These are phyloP conservation scores for Sesia bembeciformis DNA, from an alignment of 2,888 invertebrate genomes.

Conservation along the genomic window DNA sequence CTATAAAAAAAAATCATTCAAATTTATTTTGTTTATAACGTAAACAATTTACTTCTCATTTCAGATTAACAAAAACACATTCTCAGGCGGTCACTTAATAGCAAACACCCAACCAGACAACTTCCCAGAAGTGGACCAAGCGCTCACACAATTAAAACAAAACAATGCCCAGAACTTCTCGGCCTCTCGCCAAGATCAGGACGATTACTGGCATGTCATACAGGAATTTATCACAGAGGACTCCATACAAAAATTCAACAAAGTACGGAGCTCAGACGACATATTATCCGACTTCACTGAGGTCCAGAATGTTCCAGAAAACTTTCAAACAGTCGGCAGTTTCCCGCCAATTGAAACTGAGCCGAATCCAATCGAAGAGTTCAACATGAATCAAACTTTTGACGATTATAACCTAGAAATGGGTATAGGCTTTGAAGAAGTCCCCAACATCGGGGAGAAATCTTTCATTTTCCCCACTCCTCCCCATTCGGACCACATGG, in stretches of 20 bases:
- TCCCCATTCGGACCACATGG: constrained; percentile 40
- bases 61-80: constrained; percentile 41
- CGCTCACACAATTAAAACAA: constrained; percentile 23
- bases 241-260: constrained; percentile 5
- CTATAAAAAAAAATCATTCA: no score
- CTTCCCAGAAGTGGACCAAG: constrained; percentile 29
- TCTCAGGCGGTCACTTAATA: constrained; percentile 49
- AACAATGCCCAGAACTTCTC: constrained; percentile 31
- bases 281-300: constrained; percentile 18
- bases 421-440: neutral
- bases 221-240: constrained; percentile 33
- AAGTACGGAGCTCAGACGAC: constrained; percentile 8
- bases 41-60: neutral
- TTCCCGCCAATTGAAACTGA: neutral
- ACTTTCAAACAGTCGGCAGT: neutral
- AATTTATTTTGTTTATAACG: no score
- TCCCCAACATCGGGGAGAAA: neutral
- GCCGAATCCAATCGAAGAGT: constrained; percentile 23
- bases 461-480: constrained; percentile 28
- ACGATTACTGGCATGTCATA: constrained; percentile 28
- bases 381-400: constrained; percentile 8
- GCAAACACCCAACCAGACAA: constrained; percentile 31
- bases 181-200: constrained; percentile 27
- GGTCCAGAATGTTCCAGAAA: constrained; percentile 7
- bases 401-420: neutral